These are phyloP conservation scores for Mormyrus iriodes DNA, from an alignment of 2,113 vertebrate species.

Conservation along the genomic window DNA sequence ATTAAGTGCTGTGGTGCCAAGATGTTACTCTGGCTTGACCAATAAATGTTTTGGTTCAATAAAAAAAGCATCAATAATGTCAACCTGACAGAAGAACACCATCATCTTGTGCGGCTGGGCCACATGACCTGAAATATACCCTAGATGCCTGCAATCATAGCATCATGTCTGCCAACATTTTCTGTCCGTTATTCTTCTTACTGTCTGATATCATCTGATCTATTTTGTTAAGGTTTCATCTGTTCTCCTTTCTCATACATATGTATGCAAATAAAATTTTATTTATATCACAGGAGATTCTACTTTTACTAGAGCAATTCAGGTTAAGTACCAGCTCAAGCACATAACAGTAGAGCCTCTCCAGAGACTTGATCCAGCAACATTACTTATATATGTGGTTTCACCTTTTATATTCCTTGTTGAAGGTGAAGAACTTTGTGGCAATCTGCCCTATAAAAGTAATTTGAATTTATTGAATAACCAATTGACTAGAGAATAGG, in stretches of 20 bases:
- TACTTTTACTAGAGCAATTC: neutral
- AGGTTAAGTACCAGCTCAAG: neutral
- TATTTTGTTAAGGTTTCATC: neutral
- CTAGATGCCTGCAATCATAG: neutral
- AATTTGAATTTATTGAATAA: conserved; percentile 2
- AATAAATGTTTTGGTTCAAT: neutral
- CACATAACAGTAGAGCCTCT: neutral
- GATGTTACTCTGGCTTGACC: neutral
- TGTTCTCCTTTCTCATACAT: neutral
- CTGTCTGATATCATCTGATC: neutral
- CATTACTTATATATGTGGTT: neutral
- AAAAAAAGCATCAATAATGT: neutral
- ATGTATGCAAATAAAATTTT: neutral
- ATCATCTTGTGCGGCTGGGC: neutral
- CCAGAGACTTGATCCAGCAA: neutral
- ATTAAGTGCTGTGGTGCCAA: neutral
- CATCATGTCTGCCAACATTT: neutral
- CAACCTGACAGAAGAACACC: neutral
- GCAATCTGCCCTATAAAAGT: neutral
- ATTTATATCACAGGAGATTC: neutral
- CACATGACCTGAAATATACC: neutral
- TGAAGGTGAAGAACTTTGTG: neutral
- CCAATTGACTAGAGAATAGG: neutral
- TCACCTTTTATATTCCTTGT: neutral
- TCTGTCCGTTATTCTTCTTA: neutral